These are phyloP conservation scores for Bembecia ichneumoniformis DNA, from an alignment of 2,888 invertebrate genomes.

Conservation along the genomic window DNA sequence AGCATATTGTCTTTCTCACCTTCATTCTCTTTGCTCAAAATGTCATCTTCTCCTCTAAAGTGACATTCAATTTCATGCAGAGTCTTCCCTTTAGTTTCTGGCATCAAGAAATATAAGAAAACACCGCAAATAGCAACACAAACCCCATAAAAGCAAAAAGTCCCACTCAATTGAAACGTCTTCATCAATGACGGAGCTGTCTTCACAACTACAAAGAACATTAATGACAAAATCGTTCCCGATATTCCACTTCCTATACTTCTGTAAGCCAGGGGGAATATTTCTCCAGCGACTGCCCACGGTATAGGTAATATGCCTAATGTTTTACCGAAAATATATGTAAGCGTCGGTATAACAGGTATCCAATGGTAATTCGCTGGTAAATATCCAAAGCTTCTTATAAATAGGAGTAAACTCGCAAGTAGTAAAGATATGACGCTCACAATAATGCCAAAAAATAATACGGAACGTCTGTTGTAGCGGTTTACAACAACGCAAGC, in stretches of 20 bases:
- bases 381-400: conserved; percentile 43
- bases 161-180: conserved; percentile 67
- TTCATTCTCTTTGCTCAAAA: conserved; percentile 13
- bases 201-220: conserved; percentile 78
- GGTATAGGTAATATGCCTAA: conserved; percentile 77
- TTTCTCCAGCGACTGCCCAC: conserved; percentile 81
- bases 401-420: conserved; percentile 54
- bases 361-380: conserved; percentile 47
- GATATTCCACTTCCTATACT: conserved; percentile 78
- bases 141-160: conserved; percentile 74
- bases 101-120: conserved; percentile 73
- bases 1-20: conserved; percentile 38
- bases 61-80: conserved; percentile 77
- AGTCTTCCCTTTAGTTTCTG: conserved; percentile 79
- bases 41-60: conserved; percentile 44
- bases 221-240: conserved; percentile 73
- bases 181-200: conserved; percentile 72
- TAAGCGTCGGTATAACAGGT: conserved; percentile 62
- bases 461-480: conserved; percentile 72
- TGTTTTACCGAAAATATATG: conserved; percentile 72
- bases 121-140: conserved; percentile 69
- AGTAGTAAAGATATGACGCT: conserved; percentile 70
- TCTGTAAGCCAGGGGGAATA: conserved; percentile 75
- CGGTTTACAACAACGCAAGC: conserved; percentile 75
- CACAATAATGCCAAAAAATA: conserved; percentile 73